A percentile compares a stretch with the other conserved stretches of the same genome.
Conservation (phyloP, 2,888 invertebrate genomes). For the Conus canariensis region DNA sequence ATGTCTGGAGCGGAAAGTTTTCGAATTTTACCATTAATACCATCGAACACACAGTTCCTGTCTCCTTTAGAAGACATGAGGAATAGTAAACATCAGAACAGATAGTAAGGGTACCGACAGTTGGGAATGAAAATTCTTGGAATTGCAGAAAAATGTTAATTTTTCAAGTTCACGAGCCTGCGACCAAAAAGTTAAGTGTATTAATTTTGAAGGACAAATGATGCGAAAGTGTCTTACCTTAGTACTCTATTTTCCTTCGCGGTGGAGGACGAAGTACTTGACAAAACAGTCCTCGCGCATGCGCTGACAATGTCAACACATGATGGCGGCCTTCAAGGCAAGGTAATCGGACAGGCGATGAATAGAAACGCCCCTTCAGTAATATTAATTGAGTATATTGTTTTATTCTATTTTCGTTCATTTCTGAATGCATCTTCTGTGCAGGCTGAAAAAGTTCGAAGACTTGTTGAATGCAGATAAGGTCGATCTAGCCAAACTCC, state of each 20-base stretch:
- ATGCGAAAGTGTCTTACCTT: background rate
- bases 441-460: conserved; percentile 87
- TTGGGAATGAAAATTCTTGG: too few species aligned
- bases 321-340: conserved; percentile 69
- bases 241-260: background rate
- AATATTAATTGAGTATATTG: background rate
- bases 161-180: too few species aligned
- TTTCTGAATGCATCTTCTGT: conserved; percentile 45
- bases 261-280: background rate
- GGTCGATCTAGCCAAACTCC: conserved; percentile 85
- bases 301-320: conserved; percentile 57
- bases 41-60: too few species aligned
- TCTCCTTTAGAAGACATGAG: too few species aligned
- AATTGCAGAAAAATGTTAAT: too few species aligned
- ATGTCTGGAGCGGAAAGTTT: too few species aligned
- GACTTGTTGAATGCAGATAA: conserved; percentile 85
- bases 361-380: conserved; percentile 40
- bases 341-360: conserved; percentile 54
- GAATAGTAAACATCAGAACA: too few species aligned
- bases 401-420: background rate
- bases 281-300: conserved; percentile 35
- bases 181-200: too few species aligned
- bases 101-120: too few species aligned
- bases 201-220: background rate
- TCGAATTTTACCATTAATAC: too few species aligned